Evolutionary conservation across 1,140 invertebrate genomes (phyloP), one percentile per base, ranked within the genome.

Genomic region (Uloborus diversus): DNA sequence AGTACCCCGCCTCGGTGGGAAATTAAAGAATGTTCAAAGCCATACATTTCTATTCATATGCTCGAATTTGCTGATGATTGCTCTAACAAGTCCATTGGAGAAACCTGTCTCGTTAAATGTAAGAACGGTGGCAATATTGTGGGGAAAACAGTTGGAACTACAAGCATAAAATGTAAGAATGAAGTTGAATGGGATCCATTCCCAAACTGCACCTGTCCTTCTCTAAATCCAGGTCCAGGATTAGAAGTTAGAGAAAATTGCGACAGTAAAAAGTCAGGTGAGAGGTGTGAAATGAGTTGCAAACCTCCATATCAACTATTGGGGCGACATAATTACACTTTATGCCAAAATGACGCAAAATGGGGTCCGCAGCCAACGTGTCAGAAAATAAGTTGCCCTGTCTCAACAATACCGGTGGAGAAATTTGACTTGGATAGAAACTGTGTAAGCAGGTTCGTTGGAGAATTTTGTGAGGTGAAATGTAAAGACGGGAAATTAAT

Each of bases 191-290:
- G 57, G 70, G 62, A 30, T 32, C 11, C 27, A 9, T 3, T 23
- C 2, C 70, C 70, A 0, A 30, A 62, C 7, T 73, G 70, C n/a
- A 62, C 35, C 1, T 73, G 70, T 33, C 57, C 57, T 7, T 0
- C n/a, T 4, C 70, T 57, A 20, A 37, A 33, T 33, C 30, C 17
- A 3, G 3, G 1, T 5, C 7, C 14, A n/a, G 30, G 30, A 0
- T n/a, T 53, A 53, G 49, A 53, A n/a, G 4, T n/a, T 17, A 53
- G 7, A 20, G 49, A 53, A 53, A 20, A 53, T 53, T 53, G 49
- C 23, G 20, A 20, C 23, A 17, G 5, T 7, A 53, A 53, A 53
- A n/a, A 7, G 23, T n/a, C 49, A 20, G 49, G 49, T n/a, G 49
- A 53, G 20, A 53, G 23, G 5, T 53, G 49, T 20, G 7, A 17